A percentile compares a stretch with the other conserved stretches of the same genome.
Conservation (phyloP, 2,113 vertebrate species). For the Mustela lutreola region DNA sequence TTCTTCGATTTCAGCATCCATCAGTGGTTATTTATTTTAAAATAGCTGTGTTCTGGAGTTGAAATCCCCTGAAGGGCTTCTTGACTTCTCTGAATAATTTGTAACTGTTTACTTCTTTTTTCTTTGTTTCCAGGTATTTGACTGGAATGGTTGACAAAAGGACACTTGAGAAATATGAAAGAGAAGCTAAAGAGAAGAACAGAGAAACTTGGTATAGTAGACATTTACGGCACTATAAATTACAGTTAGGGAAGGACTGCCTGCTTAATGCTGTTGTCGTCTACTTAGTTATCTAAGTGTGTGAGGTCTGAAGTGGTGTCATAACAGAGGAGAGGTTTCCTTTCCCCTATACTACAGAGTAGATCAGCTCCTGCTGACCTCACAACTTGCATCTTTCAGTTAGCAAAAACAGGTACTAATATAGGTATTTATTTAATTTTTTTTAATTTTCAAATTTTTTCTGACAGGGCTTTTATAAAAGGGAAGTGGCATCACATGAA, state of each 20-base stretch:
- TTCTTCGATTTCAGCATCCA: not conserved
- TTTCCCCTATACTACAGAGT: not conserved
- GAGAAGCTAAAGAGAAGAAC: slow-evolving; percentile 99
- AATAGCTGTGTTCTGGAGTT: not conserved
- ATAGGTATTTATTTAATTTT: not conserved
- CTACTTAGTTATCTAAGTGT: not conserved
- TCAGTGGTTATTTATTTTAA: slow-evolving; percentile 8
- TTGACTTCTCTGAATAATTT: slow-evolving; percentile 41
- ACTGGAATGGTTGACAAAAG: slow-evolving; percentile 99
- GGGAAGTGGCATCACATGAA: not conserved
- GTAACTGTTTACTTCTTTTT: not conserved
- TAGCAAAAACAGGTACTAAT: not conserved
- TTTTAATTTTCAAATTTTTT: not conserved
- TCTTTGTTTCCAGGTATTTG: slow-evolving; percentile 92
- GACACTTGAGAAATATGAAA: slow-evolving; percentile 99
- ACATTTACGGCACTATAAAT: slow-evolving; percentile 26
- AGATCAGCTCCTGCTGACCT: not conserved
- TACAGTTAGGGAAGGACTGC: not conserved
- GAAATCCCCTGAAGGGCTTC: not conserved
- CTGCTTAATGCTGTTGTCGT: not conserved
- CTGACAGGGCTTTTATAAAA: not conserved
- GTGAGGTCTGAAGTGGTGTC: not conserved
- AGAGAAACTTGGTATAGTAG: slow-evolving; percentile 97
- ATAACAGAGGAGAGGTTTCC: not conserved
- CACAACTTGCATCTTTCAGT: not conserved